Evolutionary conservation across 2,888 invertebrate genomes (phyloP).

Genomic region (Alloplasta piceator): DNA sequence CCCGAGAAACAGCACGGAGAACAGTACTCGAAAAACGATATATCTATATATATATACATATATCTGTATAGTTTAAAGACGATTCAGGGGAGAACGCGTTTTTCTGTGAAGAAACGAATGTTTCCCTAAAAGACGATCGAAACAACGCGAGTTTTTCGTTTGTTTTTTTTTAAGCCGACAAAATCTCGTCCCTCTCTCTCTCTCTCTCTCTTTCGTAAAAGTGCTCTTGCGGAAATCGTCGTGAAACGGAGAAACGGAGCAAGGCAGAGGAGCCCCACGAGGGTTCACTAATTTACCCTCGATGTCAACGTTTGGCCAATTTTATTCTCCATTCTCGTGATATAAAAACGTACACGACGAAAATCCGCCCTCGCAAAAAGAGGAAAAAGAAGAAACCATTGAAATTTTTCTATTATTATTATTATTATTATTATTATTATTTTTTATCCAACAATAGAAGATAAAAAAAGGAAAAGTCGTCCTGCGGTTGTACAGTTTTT

Average conservation of each 20-base stretch:
- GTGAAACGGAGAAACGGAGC: constrained; percentile 25
- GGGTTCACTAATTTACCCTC: constrained; percentile 36
- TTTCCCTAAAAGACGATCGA: no score
- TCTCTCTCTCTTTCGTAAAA: constrained; percentile 24
- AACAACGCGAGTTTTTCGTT: no score
- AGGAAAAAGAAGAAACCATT: neutral
- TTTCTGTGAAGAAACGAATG: neutral
- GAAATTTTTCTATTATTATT: no score
- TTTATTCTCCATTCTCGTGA: constrained; percentile 42
- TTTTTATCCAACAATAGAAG: no score
- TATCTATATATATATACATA: neutral
- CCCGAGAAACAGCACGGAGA: constrained; percentile 51
- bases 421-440: no score
- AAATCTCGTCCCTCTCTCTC: constrained; percentile 13
- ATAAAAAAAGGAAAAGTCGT: neutral
- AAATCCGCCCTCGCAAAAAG: neutral
- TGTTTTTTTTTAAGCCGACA: constrained; percentile 15
- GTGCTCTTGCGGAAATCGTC: constrained; percentile 31
- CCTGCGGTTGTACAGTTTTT: no score
- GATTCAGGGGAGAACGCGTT: neutral
- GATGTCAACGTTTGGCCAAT: constrained; percentile 24
- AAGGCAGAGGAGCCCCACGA: constrained; percentile 50
- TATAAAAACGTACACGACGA: constrained; percentile 26
- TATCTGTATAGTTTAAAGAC: neutral
- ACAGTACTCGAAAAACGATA: neutral